phyloP scores from a whole-genome alignment of 2,797 vertebrate species.

The Orientallactaga sibirica region DNA sequence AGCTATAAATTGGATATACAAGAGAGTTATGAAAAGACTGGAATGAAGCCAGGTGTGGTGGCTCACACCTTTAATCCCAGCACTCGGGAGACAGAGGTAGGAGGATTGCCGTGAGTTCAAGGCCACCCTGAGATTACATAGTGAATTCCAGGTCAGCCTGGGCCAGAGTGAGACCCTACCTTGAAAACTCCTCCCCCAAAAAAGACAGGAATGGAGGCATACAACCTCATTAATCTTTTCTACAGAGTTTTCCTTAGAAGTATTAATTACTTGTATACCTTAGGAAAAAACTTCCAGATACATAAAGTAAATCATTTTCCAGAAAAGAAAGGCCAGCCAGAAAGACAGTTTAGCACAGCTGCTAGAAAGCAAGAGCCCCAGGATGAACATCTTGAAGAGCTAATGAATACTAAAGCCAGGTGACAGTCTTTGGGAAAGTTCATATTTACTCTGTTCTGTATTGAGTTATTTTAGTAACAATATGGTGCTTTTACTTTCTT shows the following conservation, averaged over 20 bases:
- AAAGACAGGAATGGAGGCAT: background rate
- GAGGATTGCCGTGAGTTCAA: too few relatives aligned
- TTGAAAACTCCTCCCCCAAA: background rate
- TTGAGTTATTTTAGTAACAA: background rate
- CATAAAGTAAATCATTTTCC: background rate
- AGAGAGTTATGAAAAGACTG: background rate
- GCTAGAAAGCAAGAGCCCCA: background rate
- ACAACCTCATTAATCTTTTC: background rate
- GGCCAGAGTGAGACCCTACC: too few relatives aligned
- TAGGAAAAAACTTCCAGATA: constrained; percentile 9
- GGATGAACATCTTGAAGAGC: background rate
- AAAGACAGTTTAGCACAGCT: background rate
- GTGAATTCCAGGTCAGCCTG: too few relatives aligned
- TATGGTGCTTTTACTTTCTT: background rate
- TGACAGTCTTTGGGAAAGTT: background rate
- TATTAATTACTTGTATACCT: constrained; percentile 6
- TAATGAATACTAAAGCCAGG: background rate
- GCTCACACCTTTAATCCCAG: too few relatives aligned
- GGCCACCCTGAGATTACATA: too few relatives aligned
- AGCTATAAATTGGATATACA: background rate
- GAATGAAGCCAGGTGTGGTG: background rate
- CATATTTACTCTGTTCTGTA: background rate
- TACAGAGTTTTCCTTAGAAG: background rate
- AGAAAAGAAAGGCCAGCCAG: background rate
- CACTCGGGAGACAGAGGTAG: too few relatives aligned